These are phyloP conservation scores for Rhopalosiphum maidis DNA, from an alignment of 1,140 invertebrate species.

Conservation along the genomic window DNA sequence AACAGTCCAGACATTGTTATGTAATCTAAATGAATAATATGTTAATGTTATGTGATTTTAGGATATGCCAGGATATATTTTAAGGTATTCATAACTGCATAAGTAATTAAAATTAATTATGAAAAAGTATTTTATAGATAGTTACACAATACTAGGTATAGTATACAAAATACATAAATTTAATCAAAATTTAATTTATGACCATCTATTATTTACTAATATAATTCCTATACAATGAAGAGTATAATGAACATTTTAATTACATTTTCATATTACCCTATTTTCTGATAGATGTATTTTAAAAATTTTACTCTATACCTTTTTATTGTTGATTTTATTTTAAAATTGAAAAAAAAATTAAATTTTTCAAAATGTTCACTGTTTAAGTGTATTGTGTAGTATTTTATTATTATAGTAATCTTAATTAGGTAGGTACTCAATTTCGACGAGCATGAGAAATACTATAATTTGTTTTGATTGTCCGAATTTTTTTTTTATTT, in stretches of 20 bases:
- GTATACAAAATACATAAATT: not conserved
- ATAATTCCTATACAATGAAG: not conserved
- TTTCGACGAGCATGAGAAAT: too few species aligned
- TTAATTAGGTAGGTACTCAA: too few species aligned
- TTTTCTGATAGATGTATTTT: not conserved
- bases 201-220: not conserved
- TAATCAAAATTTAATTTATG: not conserved
- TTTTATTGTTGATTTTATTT: not conserved
- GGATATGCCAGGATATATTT: not conserved
- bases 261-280: not conserved
- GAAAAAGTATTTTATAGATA: not conserved
- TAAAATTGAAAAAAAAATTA: not conserved
- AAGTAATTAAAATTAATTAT: not conserved
- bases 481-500: not conserved
- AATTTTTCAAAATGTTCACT: too few species aligned
- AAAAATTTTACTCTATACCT: not conserved
- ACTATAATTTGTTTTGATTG: too few species aligned
- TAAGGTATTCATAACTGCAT: not conserved
- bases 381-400: not conserved
- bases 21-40: not conserved
- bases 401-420: too few species aligned
- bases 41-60: not conserved
- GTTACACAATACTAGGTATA: not conserved
- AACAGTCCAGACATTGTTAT: not conserved
- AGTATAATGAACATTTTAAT: not conserved